These are phyloP conservation scores for Anguilla rostrata DNA, from an alignment of 2,113 vertebrate genomes.

Conservation along the genomic window DNA sequence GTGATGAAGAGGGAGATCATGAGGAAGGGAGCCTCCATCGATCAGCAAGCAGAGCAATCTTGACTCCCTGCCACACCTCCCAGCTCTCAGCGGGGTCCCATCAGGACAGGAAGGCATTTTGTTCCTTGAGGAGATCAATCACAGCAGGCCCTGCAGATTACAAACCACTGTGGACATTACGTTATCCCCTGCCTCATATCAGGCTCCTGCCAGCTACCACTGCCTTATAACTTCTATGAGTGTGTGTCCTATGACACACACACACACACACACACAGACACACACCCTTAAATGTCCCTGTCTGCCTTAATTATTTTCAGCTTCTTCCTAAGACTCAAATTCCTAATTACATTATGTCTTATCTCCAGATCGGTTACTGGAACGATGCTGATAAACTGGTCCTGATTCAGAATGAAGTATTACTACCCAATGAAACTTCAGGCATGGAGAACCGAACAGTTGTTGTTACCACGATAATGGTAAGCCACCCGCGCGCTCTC, in stretches of 20 bases:
- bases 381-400: slow-evolving; percentile 96
- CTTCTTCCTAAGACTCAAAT: background rate
- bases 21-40: slow-evolving; percentile 47
- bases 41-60: slow-evolving; percentile 56
- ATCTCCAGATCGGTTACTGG: slow-evolving; percentile 93
- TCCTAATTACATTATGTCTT: slow-evolving; percentile 1
- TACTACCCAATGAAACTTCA: slow-evolving; percentile 89
- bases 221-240: background rate
- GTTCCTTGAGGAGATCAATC: background rate
- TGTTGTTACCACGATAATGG: slow-evolving; percentile 96
- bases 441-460: slow-evolving; percentile 96
- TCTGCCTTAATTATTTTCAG: background rate
- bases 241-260: background rate
- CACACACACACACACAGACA: slow-evolving; percentile 6
- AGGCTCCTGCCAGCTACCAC: background rate
- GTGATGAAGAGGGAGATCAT: background rate
- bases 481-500: slow-evolving; percentile 63
- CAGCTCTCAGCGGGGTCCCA: slow-evolving; percentile 32
- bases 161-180: background rate
- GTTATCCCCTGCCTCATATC: background rate
- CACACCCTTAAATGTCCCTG: slow-evolving; percentile 3
- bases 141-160: background rate
- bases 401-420: slow-evolving; percentile 89
- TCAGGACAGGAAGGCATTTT: slow-evolving; percentile 39
- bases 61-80: slow-evolving; percentile 24